Evolutionary conservation across 1,140 invertebrate genomes (phyloP).

Genomic region (Drosophila lacertosa): DNA sequence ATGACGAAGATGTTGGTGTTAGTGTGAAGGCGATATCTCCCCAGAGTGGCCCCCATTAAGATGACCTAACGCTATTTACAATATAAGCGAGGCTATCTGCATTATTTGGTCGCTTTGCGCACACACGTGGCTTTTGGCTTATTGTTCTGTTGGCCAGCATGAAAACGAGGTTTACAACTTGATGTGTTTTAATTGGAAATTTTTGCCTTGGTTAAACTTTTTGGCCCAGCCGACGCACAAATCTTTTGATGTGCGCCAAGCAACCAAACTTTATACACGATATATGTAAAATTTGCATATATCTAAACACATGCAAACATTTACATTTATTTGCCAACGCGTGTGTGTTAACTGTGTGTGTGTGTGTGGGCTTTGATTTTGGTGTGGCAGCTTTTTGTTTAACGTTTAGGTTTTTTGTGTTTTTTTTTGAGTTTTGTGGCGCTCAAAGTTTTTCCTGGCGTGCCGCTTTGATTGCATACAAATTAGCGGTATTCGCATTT

Average conservation of each 20-base stretch:
- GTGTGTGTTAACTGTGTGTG: conserved; percentile 4
- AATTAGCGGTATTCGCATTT: conserved; percentile 79
- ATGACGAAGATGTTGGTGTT: conserved; percentile 8
- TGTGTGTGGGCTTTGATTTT: conserved; percentile 44
- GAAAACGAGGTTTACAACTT: neutral
- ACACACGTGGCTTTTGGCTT: conserved; percentile 7
- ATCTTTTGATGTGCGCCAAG: conserved; percentile 63
- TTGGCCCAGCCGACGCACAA: conserved; percentile 22
- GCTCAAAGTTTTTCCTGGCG: conserved; percentile 47
- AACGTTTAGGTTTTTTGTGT: too few relatives aligned
- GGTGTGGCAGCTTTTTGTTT: conserved; percentile 21
- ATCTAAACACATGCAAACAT: neutral
- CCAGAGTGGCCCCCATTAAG: conserved; percentile 53
- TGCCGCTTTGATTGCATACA: conserved; percentile 69
- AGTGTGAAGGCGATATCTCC: conserved; percentile 43
- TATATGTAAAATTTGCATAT: conserved; percentile 17
- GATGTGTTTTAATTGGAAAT: conserved; percentile 63
- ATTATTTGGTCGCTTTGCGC: neutral
- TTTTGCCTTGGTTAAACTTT: conserved; percentile 46
- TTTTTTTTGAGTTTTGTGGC: conserved; percentile 38
- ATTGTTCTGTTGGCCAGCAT: conserved; percentile 24
- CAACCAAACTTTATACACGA: conserved; percentile 9
- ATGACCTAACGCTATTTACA: conserved; percentile 51
- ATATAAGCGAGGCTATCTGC: neutral
- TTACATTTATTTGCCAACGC: neutral